These are phyloP conservation scores for Drosophila gunungcola DNA, from an alignment of 1,140 invertebrate species.

Conservation along the genomic window DNA sequence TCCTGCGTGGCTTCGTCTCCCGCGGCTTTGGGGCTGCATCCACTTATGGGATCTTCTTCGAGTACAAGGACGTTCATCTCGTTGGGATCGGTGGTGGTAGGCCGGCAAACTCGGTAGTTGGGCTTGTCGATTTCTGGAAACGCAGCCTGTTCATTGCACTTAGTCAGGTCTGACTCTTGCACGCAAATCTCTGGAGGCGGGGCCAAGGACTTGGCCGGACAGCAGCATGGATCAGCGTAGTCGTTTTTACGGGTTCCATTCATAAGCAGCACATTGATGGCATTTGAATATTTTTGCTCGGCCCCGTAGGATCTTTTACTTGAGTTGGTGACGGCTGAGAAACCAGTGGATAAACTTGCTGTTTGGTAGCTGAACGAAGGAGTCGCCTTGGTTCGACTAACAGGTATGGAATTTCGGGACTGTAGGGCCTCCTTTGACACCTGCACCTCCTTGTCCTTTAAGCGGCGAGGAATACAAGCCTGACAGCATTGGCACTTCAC, in stretches of 20 bases:
- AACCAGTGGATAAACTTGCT: background rate
- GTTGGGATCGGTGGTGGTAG: slow-evolving; percentile 13
- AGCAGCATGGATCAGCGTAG: slow-evolving; percentile 6
- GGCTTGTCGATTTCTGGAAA: slow-evolving; percentile 46
- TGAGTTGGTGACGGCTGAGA: background rate
- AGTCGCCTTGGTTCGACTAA: background rate
- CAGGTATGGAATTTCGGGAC: too few relatives aligned
- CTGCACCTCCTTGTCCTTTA: slow-evolving; percentile 18
- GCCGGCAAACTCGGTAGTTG: slow-evolving; percentile 38
- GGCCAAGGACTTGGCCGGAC: background rate
- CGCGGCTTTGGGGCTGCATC: background rate
- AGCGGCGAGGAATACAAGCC: background rate
- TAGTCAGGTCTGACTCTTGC: slow-evolving; percentile 42
- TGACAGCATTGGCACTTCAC: background rate
- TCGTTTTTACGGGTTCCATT: slow-evolving; percentile 2
- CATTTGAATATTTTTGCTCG: slow-evolving; percentile 8
- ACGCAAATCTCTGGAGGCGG: slow-evolving; percentile 44
- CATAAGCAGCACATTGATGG: slow-evolving; percentile 61
- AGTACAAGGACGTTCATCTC: slow-evolving; percentile 46
- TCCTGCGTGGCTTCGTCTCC: too few relatives aligned
- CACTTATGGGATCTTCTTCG: background rate
- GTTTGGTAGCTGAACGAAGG: background rate
- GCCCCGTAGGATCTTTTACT: background rate
- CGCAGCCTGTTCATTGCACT: slow-evolving; percentile 22
- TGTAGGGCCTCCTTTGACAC: background rate